Evolutionary conservation across 2,888 invertebrate species (phyloP).

Genomic region (Ecliptopera silaceata): DNA sequence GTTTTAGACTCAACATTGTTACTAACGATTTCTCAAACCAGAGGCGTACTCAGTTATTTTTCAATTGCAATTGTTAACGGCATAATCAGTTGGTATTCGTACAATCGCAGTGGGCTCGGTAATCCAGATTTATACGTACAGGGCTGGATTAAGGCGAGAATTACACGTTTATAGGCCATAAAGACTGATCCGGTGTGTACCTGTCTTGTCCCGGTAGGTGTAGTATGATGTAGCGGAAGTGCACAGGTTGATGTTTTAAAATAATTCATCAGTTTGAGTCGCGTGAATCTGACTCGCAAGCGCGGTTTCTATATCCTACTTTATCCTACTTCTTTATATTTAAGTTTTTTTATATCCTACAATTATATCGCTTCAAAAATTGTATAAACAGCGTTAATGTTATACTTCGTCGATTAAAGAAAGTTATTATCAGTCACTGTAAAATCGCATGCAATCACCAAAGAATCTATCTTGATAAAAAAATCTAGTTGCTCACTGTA

Average conservation of each 20-base stretch:
- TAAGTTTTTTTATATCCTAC: no score
- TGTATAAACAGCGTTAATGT: no score
- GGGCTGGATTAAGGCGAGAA: slow-evolving; percentile 82
- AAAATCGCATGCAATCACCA: no score
- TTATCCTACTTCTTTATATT: no score
- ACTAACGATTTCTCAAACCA: slow-evolving; percentile 32
- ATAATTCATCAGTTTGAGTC: no score
- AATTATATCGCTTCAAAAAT: no score
- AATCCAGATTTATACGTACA: slow-evolving; percentile 81
- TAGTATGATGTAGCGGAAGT: slow-evolving; percentile 62
- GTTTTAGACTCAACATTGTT: slow-evolving; percentile 16
- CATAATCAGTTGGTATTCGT: slow-evolving; percentile 75
- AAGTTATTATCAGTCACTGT: no score
- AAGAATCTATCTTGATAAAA: no score
- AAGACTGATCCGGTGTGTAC: slow-evolving; percentile 81
- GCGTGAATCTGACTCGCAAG: no score
- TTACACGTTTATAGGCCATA: slow-evolving; percentile 83
- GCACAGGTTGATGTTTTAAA: slow-evolving; percentile 45
- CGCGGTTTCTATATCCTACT: no score
- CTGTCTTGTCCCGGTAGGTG: slow-evolving; percentile 70
- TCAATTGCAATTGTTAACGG: slow-evolving; percentile 82
- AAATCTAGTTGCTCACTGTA: no score
- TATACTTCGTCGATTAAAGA: no score
- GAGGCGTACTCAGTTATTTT: slow-evolving; percentile 58
- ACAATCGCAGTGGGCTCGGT: slow-evolving; percentile 74